Conservation (phyloP, 2,888 invertebrate genomes). For the Neoaliturus tenellus region DNA sequence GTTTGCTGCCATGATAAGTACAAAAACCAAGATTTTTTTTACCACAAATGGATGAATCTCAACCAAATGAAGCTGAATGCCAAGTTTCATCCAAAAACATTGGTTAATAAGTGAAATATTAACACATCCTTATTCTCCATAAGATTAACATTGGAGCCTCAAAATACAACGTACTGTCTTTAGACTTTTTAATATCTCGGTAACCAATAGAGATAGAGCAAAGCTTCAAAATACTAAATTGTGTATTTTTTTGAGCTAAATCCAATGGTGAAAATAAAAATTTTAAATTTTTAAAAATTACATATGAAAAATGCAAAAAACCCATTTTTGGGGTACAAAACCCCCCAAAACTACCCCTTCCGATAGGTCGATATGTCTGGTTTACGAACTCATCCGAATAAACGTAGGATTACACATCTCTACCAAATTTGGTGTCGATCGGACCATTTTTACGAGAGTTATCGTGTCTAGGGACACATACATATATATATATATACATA, state of each 20-base stretch:
- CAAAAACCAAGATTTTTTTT: too few species aligned
- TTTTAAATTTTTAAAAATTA: not conserved
- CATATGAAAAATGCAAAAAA: not conserved
- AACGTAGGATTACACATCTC: not conserved
- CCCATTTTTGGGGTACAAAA: not conserved
- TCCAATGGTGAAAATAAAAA: not conserved
- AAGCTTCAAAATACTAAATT: not conserved
- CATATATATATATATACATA: not conserved
- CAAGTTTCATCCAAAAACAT: not conserved
- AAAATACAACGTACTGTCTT: not conserved
- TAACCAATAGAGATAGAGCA: not conserved
- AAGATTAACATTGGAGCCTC: not conserved
- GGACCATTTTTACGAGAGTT: not conserved
- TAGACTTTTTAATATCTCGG: not conserved
- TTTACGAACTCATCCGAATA: not conserved
- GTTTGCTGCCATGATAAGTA: not conserved
- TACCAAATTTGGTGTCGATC: not conserved
- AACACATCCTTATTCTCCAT: not conserved
- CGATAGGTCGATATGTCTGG: not conserved
- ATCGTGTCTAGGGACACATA: not conserved
- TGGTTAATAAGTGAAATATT: not conserved
- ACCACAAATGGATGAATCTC: too few species aligned
- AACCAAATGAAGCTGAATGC: not conserved
- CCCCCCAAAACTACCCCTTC: not conserved
- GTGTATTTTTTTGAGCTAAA: not conserved